phyloP scores from a whole-genome alignment of 2,113 vertebrate species.

The Melanocharis versteri region DNA sequence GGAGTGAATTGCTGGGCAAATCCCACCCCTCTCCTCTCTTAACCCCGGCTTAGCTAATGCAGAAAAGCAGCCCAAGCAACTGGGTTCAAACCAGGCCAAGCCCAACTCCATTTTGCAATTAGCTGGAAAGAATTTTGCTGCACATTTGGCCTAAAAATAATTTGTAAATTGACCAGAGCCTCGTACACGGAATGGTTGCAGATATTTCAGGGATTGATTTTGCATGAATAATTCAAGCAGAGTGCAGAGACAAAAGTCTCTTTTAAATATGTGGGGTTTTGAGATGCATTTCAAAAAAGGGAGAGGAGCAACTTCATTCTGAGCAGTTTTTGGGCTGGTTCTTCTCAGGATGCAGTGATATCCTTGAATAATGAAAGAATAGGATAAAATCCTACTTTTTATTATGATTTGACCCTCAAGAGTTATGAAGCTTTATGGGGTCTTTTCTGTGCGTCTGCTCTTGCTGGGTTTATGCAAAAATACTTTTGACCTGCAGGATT shows the following conservation, averaged over 20 bases:
- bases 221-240: constrained; percentile 49
- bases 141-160: constrained; percentile 64
- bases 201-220: constrained; percentile 64
- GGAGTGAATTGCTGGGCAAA: neutral
- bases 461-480: neutral
- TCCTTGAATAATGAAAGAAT: neutral
- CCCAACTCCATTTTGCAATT: constrained; percentile 23
- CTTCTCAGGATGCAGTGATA: neutral
- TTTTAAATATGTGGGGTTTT: constrained; percentile 5
- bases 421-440: neutral
- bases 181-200: neutral
- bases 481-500: neutral
- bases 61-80: neutral
- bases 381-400: neutral
- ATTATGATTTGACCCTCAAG: neutral
- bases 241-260: constrained; percentile 12
- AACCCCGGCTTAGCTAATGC: neutral
- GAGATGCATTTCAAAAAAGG: neutral
- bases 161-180: constrained; percentile 36
- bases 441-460: rapidly evolving
- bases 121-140: constrained; percentile 19
- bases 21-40: neutral
- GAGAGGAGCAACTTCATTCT: neutral
- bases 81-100: constrained; percentile 36
- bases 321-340: neutral